Conservation (phyloP, 2,797 vertebrate genomes). For the Gorsachius magnificus region DNA sequence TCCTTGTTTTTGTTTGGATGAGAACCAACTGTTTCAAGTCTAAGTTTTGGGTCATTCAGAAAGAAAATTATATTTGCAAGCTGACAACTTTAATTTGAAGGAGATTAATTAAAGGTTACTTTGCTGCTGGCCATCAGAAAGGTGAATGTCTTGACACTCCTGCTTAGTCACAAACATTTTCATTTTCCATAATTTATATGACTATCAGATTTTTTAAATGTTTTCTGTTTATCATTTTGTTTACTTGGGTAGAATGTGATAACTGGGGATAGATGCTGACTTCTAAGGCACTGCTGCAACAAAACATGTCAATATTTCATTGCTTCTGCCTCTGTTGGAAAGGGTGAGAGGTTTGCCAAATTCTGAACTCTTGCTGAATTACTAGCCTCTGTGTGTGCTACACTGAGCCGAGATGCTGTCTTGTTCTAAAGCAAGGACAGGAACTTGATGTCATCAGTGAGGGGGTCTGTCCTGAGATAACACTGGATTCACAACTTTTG, state of each 20-base stretch:
- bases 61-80: neutral
- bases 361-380: neutral
- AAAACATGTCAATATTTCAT: neutral
- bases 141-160: neutral
- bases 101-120: neutral
- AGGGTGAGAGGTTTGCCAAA: neutral
- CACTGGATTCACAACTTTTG: neutral
- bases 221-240: neutral
- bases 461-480: neutral
- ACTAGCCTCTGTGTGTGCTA: neutral
- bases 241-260: neutral
- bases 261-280: neutral
- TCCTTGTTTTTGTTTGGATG: neutral
- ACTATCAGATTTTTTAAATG: neutral
- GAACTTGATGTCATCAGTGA: neutral
- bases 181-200: neutral
- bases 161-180: neutral
- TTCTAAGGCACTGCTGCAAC: neutral
- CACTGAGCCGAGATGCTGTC: neutral
- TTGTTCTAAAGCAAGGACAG: neutral
- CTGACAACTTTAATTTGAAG: neutral
- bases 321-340: neutral
- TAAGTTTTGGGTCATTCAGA: neutral
- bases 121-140: neutral
- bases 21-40: neutral